Percentiles rank a stretch among this genome's conserved stretches.
phyloP scores from a whole-genome alignment of 2,113 vertebrate genomes.

The Macrotus californicus region DNA sequence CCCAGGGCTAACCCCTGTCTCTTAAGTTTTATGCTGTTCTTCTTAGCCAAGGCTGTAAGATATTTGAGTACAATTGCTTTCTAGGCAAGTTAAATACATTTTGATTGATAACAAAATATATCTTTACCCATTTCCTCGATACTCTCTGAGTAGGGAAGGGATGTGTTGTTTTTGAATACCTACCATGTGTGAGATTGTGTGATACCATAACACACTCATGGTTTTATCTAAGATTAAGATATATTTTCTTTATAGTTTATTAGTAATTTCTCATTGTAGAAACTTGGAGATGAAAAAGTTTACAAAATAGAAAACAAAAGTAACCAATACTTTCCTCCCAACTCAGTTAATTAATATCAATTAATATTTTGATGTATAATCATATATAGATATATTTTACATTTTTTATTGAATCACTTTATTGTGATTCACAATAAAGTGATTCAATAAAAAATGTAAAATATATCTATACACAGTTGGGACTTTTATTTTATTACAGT shows the following conservation, averaged over 20 bases:
- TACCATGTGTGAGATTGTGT: not conserved
- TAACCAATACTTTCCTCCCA: not conserved
- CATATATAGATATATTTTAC: not conserved
- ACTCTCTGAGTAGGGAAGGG: not conserved
- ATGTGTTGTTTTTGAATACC: not conserved
- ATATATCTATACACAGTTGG: no score
- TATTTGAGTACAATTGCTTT: constrained; percentile 20
- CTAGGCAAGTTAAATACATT: not conserved
- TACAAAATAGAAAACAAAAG: not conserved
- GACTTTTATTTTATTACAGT: no score
- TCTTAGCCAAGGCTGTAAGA: not conserved
- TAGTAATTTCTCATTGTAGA: not conserved
- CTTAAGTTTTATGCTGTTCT: constrained; percentile 59
- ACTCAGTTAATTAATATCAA: no score
- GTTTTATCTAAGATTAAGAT: not conserved
- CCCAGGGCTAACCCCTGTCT: constrained; percentile 61
- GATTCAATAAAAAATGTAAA: no score
- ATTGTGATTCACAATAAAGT: no score
- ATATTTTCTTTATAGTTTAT: not conserved
- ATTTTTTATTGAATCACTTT: no score
- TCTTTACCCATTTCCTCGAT: not conserved
- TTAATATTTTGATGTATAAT: not conserved
- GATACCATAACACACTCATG: not conserved
- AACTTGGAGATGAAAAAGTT: not conserved
- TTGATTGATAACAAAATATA: constrained; percentile 26